Conservation (phyloP, 2,113 vertebrate species). For the Campylomormyrus numenius region DNA sequence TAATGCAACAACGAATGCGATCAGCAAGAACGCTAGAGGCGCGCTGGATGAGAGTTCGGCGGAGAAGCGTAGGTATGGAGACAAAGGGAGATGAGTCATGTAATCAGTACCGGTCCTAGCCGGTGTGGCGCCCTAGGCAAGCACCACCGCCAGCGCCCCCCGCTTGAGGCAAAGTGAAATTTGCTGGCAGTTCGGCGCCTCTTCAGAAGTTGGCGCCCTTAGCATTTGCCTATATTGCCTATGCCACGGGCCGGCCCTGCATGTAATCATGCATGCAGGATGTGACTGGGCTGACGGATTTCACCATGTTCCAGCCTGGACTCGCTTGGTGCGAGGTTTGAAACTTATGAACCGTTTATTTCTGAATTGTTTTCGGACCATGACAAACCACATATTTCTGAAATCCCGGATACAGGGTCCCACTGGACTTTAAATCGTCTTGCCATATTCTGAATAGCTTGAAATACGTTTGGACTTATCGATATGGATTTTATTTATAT, state of each 20-base stretch:
- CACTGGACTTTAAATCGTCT: background rate
- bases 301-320: background rate
- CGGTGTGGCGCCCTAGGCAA: too few relatives aligned
- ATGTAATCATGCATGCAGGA: too few relatives aligned
- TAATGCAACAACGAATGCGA: background rate
- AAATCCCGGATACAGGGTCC: background rate
- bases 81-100: background rate
- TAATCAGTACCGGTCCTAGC: too few relatives aligned
- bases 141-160: too few relatives aligned
- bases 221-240: too few relatives aligned
- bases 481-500: background rate
- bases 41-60: background rate
- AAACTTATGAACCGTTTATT: background rate
- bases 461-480: background rate
- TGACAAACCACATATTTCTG: background rate
- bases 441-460: background rate
- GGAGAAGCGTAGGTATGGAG: background rate
- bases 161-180: too few relatives aligned
- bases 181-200: too few relatives aligned
- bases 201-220: too few relatives aligned
- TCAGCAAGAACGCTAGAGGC: background rate
- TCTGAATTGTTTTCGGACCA: background rate
- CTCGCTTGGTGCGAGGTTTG: background rate
- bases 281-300: background rate
- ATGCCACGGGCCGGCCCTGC: too few relatives aligned